Evolutionary conservation across 1,140 invertebrate species (phyloP).

Genomic region (Aphis gossypii): DNA sequence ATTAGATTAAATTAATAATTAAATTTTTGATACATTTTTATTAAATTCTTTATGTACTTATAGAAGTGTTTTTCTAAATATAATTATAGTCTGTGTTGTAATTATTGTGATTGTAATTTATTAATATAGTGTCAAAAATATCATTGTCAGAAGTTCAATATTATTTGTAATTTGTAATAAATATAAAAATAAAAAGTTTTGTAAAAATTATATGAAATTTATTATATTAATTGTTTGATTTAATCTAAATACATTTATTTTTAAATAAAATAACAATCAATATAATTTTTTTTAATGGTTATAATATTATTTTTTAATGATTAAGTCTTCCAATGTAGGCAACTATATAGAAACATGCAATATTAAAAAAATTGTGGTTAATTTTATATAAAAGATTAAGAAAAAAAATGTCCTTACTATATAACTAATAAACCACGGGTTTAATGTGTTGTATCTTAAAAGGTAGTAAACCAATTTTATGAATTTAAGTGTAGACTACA

Average conservation of each 20-base stretch:
- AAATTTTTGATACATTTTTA: neutral
- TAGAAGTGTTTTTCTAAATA: neutral
- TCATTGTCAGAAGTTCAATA: neutral
- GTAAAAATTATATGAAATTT: neutral
- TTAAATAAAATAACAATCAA: neutral
- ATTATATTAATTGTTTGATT: neutral
- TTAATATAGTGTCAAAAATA: neutral
- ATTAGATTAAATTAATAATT: neutral
- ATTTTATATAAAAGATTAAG: neutral
- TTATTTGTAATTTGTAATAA: neutral
- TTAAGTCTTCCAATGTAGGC: conserved; percentile 34
- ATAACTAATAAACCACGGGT: neutral
- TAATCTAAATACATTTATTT: neutral
- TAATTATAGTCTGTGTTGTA: neutral
- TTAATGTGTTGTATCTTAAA: neutral
- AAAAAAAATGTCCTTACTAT: neutral
- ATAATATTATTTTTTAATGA: neutral
- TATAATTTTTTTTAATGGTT: conserved; percentile 4
- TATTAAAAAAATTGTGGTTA: neutral
- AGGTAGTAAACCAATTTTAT: neutral
- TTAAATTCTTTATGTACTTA: neutral
- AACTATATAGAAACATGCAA: neutral
- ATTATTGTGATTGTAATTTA: neutral
- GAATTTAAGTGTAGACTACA: conserved; percentile 6
- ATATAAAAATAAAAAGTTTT: neutral